A percentile compares a stretch with the other conserved stretches of the same genome.
phyloP scores from a whole-genome alignment of 1,140 invertebrate species.

The Lerema accius region DNA sequence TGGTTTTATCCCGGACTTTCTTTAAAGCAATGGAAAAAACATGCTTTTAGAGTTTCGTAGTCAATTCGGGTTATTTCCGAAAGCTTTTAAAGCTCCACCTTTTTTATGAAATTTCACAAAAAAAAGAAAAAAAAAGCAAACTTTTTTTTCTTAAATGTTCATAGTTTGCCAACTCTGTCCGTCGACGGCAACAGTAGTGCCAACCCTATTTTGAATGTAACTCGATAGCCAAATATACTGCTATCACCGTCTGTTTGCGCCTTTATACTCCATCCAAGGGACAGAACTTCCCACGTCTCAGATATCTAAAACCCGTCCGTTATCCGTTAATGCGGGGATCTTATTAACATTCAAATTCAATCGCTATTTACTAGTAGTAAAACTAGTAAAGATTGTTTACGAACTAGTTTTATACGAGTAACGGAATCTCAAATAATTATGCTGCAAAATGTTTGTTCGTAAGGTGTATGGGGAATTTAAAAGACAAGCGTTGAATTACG shows the following conservation, averaged over 20 bases:
- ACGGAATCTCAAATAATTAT: neutral
- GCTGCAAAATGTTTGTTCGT: neutral
- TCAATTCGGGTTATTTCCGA: too few relatives aligned
- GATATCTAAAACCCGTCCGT: conserved; percentile 39
- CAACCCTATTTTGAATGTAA: too few relatives aligned
- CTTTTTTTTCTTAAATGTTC: too few relatives aligned
- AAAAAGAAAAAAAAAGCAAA: too few relatives aligned
- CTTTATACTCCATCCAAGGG: conserved; percentile 52
- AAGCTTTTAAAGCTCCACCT: too few relatives aligned
- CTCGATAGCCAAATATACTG: conserved; percentile 57
- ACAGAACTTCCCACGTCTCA: conserved; percentile 60
- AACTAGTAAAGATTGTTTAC: conserved; percentile 13
- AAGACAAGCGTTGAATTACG: too few relatives aligned
- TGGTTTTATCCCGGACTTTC: too few relatives aligned
- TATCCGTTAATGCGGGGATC: conserved; percentile 30
- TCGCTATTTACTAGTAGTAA: conserved; percentile 15
- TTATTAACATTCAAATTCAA: conserved; percentile 35
- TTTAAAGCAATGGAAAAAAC: too few relatives aligned
- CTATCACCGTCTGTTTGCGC: conserved; percentile 53
- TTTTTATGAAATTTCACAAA: too few relatives aligned
- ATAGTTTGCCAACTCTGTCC: too few relatives aligned
- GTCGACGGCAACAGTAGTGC: too few relatives aligned
- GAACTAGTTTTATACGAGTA: neutral
- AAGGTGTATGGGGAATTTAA: neutral
- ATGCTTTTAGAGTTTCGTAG: too few relatives aligned